phyloP scores from a whole-genome alignment of 2,797 vertebrate species.

The Tokudaia tokunoshimensis region DNA sequence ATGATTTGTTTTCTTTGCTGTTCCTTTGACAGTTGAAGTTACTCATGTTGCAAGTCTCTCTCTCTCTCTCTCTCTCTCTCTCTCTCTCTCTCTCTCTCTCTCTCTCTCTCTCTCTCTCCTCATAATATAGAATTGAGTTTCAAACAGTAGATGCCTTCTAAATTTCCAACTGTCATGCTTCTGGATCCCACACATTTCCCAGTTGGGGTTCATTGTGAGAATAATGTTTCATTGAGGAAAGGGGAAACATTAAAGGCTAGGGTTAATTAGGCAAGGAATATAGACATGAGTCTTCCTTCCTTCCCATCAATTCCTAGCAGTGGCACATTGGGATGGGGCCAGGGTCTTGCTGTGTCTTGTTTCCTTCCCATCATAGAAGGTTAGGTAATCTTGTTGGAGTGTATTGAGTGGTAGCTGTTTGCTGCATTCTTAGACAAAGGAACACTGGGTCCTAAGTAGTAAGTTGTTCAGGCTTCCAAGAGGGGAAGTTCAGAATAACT shows the following conservation, averaged over 20 bases:
- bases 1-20: not conserved
- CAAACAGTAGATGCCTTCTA: not conserved
- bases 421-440: not conserved
- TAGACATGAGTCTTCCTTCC: not conserved
- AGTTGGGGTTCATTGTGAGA: not conserved
- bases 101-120: not conserved
- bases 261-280: not conserved
- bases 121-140: not conserved
- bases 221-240: not conserved
- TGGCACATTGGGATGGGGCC: accelerated
- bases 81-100: too few relatives aligned
- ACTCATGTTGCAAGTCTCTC: not conserved
- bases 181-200: not conserved
- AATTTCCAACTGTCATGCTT: not conserved
- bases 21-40: slow-evolving; percentile 12
- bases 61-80: too few relatives aligned
- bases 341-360: accelerated
- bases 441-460: not conserved
- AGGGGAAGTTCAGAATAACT: not conserved
- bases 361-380: not conserved
- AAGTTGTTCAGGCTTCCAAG: not conserved
- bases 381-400: not conserved
- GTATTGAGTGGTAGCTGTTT: not conserved
- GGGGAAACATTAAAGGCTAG: not conserved
- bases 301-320: not conserved